Conservation (phyloP, 2,888 invertebrate species). For the Synergus japonicus region DNA sequence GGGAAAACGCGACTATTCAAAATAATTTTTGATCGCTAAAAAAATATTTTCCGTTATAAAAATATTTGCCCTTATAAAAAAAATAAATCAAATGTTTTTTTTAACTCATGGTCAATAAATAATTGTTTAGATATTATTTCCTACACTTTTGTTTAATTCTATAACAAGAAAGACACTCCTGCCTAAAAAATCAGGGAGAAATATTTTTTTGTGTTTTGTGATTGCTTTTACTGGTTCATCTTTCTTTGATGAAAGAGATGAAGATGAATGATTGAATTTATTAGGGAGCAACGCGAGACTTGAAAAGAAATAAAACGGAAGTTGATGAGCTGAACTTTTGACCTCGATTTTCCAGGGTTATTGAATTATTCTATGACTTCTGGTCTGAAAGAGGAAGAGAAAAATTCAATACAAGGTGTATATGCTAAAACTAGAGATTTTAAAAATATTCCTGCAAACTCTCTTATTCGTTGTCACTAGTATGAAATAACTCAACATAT, state of each 20-base stretch:
- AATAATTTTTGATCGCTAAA: too few relatives aligned
- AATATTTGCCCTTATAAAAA: too few relatives aligned
- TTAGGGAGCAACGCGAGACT: not conserved
- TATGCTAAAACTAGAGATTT: not conserved
- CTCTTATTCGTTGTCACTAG: too few relatives aligned
- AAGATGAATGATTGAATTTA: not conserved
- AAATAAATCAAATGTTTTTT: too few relatives aligned
- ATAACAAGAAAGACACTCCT: not conserved
- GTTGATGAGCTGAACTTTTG: constrained; percentile 6
- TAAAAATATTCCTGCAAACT: not conserved
- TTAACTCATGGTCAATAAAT: too few relatives aligned
- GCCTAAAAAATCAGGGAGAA: not conserved
- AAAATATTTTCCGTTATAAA: too few relatives aligned
- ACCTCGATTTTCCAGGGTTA: not conserved
- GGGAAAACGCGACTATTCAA: not conserved
- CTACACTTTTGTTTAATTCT: too few relatives aligned
- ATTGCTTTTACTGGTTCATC: not conserved
- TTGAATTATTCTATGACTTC: not conserved
- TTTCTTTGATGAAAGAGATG: not conserved
- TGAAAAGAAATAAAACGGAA: not conserved
- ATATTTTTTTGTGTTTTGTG: not conserved
- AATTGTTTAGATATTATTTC: too few relatives aligned
- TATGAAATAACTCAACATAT: too few relatives aligned
- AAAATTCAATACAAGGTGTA: not conserved
- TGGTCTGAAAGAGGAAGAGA: not conserved